Evolutionary conservation across 2,888 invertebrate species (phyloP), one percentile per base, ranked within the genome.

Genomic region (Balanococcus diminutus): DNA sequence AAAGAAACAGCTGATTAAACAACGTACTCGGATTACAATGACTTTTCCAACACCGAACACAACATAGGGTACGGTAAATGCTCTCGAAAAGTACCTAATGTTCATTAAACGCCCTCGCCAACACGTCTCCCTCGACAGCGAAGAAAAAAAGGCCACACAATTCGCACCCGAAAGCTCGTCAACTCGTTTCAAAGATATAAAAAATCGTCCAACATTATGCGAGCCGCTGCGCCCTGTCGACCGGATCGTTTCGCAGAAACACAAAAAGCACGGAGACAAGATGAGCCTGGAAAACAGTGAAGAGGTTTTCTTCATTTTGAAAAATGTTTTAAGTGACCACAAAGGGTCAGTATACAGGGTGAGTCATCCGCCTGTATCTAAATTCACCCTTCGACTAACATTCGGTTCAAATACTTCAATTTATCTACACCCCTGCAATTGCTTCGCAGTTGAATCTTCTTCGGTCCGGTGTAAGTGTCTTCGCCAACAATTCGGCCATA

Each of bases 301-400:
- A 85, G 51, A 79, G 79, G 85, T 75, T 85, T 85, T 19, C 85
- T 46, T 85, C 28, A 39, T 85, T 42, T 85, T 75, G 85, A 85
- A 72, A 85, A 85, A 85, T 85, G 85, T 85, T 75, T 79, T 46
- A 85, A 79, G 79, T 85, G 85, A 85, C 85, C 85, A 79, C 85
- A 75, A 85, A 84, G 85, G 85, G 85, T 85, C 85, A 85, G 42
- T 42, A 51, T 67, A 67, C 28, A 9, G 79, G 39, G 31, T 85
- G 85, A 85, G 46, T 85, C 85, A 85, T 85, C 75, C 25, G 22
- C 25, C 51, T 51, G 42, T 84, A 82, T 51, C 75, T 79, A 79
- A 79, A 79, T 79, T 79, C 75, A 79, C 75, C 75, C 75, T 79
- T 79, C 75, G 36, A 31, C 9, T 79, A 79, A 79, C 75, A 36